These are phyloP conservation scores for Oligia latruncula DNA, from an alignment of 2,888 invertebrate species.

Conservation along the genomic window DNA sequence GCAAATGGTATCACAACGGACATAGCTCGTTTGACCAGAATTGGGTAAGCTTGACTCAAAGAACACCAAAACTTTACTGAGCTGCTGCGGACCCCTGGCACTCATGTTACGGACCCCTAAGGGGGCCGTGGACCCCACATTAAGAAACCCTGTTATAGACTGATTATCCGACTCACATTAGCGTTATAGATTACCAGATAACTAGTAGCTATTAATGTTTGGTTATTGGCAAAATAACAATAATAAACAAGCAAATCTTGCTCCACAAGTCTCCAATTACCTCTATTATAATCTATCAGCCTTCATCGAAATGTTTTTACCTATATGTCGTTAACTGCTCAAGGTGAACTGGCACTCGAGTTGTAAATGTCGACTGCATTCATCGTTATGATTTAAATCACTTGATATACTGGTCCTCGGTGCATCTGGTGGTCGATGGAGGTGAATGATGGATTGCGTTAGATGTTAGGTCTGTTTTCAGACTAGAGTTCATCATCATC, in stretches of 20 bases:
- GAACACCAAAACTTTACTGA: too few relatives aligned
- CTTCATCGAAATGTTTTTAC: constrained; percentile 54
- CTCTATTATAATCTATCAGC: constrained; percentile 41
- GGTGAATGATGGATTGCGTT: not conserved
- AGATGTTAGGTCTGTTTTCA: not conserved
- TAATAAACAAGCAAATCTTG: constrained; percentile 6
- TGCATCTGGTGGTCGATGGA: constrained; percentile 30
- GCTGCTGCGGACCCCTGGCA: too few relatives aligned
- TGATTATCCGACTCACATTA: too few relatives aligned
- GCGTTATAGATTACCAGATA: not conserved
- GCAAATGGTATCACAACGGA: too few relatives aligned
- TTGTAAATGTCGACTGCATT: constrained; percentile 54
- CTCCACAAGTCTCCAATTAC: constrained; percentile 35
- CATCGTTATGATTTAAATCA: constrained; percentile 53
- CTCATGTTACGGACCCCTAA: too few relatives aligned
- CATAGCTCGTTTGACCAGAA: too few relatives aligned
- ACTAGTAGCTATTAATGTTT: not conserved
- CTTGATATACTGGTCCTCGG: constrained; percentile 11
- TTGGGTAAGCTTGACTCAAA: too few relatives aligned
- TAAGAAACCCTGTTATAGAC: too few relatives aligned
- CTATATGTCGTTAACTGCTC: constrained; percentile 37
- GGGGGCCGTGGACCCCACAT: too few relatives aligned
- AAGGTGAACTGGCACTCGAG: constrained; percentile 43
- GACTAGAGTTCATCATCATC: not conserved
- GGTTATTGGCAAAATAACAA: not conserved